These are phyloP conservation scores for Pavo muticus DNA, from an alignment of 2,113 vertebrate species.

Conservation along the genomic window DNA sequence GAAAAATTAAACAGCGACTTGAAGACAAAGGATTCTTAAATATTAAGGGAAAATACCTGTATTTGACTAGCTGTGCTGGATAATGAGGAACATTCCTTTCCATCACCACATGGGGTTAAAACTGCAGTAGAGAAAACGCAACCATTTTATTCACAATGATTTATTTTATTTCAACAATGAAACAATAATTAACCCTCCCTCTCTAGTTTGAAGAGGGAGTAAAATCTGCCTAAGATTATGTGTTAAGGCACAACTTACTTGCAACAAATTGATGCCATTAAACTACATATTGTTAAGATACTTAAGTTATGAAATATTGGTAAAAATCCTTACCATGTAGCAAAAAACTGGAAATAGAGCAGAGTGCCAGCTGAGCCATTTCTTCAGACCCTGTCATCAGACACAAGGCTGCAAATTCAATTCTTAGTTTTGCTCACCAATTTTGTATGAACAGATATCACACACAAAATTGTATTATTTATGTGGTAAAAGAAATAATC, in stretches of 20 bases:
- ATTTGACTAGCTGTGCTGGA: constrained; percentile 1
- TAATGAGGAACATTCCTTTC: neutral
- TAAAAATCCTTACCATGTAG: neutral
- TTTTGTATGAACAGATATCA: neutral
- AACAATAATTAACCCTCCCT: neutral
- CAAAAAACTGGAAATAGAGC: neutral
- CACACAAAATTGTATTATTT: neutral
- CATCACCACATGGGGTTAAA: neutral
- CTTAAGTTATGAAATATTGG: neutral
- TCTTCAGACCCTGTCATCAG: neutral
- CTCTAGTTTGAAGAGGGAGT: neutral
- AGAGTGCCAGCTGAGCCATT: neutral
- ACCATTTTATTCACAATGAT: neutral
- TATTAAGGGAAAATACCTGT: neutral
- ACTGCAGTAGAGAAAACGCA: neutral
- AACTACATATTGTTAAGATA: neutral
- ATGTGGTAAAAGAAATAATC: neutral
- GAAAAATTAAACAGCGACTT: neutral
- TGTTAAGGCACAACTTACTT: constrained; percentile 34
- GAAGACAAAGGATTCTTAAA: constrained; percentile 35
- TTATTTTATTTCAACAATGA: neutral
- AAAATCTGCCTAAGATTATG: constrained; percentile 10
- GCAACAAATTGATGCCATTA: neutral
- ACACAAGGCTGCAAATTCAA: neutral
- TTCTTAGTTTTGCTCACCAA: neutral